Conservation (phyloP, 2,888 invertebrate genomes). For the Ophion costatus region DNA sequence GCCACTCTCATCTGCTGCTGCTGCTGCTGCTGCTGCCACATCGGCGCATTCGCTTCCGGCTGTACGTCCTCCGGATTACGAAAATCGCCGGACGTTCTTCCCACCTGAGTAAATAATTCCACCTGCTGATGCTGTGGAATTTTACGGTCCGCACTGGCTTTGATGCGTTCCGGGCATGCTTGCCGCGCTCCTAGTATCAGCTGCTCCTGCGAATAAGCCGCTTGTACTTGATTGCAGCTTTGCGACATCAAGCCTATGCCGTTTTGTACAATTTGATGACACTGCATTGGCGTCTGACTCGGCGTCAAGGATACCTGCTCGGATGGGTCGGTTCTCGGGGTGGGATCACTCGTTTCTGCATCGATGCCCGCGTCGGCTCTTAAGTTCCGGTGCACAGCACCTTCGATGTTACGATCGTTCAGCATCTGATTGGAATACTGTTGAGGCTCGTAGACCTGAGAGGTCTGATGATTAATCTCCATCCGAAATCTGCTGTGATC, state of each 20-base stretch:
- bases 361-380: slow-evolving; percentile 72
- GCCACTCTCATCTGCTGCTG: slow-evolving; percentile 47
- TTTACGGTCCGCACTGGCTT: slow-evolving; percentile 73
- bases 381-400: slow-evolving; percentile 78
- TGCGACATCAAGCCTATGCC: slow-evolving; percentile 69
- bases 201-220: slow-evolving; percentile 78
- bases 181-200: slow-evolving; percentile 75
- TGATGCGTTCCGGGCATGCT: slow-evolving; percentile 80
- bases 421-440: slow-evolving; percentile 81
- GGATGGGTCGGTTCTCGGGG: slow-evolving; percentile 70
- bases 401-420: slow-evolving; percentile 80
- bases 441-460: slow-evolving; percentile 80
- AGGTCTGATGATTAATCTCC: slow-evolving; percentile 77
- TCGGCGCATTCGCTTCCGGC: slow-evolving; percentile 10
- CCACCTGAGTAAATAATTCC: slow-evolving; percentile 14
- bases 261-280: slow-evolving; percentile 78
- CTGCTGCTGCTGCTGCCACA: slow-evolving; percentile 62
- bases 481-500: slow-evolving; percentile 75
- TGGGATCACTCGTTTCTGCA: slow-evolving; percentile 75
- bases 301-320: slow-evolving; percentile 77
- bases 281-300: slow-evolving; percentile 76
- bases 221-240: slow-evolving; percentile 76
- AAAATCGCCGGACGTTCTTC: slow-evolving; percentile 51
- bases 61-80: slow-evolving; percentile 39
- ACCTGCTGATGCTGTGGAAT: slow-evolving; percentile 70